Percentiles rank a stretch among this genome's conserved stretches.
phyloP scores from a whole-genome alignment of 1,140 invertebrate species.

The Acyrthosiphon pisum region DNA sequence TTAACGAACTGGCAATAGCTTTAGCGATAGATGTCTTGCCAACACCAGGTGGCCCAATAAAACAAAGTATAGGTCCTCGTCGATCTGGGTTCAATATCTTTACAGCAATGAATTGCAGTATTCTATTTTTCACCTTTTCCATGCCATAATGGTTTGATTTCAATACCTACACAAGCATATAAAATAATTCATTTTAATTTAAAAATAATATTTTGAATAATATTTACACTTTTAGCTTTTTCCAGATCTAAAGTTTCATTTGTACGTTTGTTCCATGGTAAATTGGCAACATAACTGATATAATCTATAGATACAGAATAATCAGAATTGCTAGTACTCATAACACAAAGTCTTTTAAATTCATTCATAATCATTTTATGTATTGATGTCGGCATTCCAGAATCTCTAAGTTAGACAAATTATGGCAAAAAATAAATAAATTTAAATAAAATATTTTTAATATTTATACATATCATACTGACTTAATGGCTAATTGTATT shows the following conservation, averaged over 20 bases:
- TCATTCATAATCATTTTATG: constrained; percentile 62
- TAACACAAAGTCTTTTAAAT: constrained; percentile 65
- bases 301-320: constrained; percentile 67
- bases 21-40: constrained; percentile 72
- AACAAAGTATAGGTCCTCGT: constrained; percentile 71
- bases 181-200: not conserved
- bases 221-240: constrained; percentile 65
- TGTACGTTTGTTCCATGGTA: constrained; percentile 68
- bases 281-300: constrained; percentile 67
- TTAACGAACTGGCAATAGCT: constrained; percentile 70
- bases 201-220: not conserved
- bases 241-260: constrained; percentile 66
- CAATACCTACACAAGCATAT: constrained; percentile 60
- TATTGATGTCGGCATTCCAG: constrained; percentile 62
- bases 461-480: not conserved
- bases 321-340: constrained; percentile 67
- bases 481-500: not conserved
- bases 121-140: constrained; percentile 69
- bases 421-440: not conserved
- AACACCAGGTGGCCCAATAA: constrained; percentile 72
- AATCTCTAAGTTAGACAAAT: constrained; percentile 59
- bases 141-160: constrained; percentile 71
- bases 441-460: not conserved
- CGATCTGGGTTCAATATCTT: constrained; percentile 65
- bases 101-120: constrained; percentile 71